Base-by-base conservation (phyloP, 2,797 vertebrate species). In the Pangasius larnaudii region DNA sequence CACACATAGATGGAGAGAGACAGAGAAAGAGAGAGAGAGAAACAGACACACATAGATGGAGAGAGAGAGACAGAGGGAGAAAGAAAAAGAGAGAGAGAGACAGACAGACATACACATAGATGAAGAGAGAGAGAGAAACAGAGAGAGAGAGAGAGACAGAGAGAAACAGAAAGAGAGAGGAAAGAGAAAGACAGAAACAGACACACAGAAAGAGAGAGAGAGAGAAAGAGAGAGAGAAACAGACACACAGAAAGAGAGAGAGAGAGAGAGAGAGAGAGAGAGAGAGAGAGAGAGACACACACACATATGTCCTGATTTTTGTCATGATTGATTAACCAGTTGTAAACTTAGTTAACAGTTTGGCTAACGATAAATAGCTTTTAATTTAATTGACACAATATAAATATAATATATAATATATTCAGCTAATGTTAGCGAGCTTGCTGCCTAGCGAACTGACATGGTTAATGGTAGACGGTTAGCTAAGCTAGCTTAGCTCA, bases 231-330 rank as follows among this genome's bases (percentile, higher is more conserved):
- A 88, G 30, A 87, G 10, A 77, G 14, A 84, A 16, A 86, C 24
- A 42, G 42, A 59, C 22, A 58, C n/a, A 58, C n/a, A 58, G 42
- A 79, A 74, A 56, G 36, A 80, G 42, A 67, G 1, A 88, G 24
- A 46, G 72, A 78, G 61, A 75, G 63, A 85, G 94, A 92, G 94
- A 95, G 93, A 95, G 77, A 51, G 53, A 71, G 27, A 46, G 42
- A 46, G 42, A 46, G 42, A 39, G 39, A 39, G 39, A 39, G 3
- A 39, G 39, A 39, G 39, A 39, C n/a, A 86, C 9, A 85, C 18
- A 61, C 33, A 27, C 13, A 65, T 2, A 49, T 5, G n/a, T 84
- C 9, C n/a, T 67, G 46, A 69, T 69, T 53, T 46, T 24, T 67
- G 42, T 83, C 7, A 49, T 18, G 59, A 0, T 18, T 30, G 2